Evolutionary conservation across 2,113 vertebrate genomes (phyloP).

Genomic region (Sinocyclocheilus grahami): DNA sequence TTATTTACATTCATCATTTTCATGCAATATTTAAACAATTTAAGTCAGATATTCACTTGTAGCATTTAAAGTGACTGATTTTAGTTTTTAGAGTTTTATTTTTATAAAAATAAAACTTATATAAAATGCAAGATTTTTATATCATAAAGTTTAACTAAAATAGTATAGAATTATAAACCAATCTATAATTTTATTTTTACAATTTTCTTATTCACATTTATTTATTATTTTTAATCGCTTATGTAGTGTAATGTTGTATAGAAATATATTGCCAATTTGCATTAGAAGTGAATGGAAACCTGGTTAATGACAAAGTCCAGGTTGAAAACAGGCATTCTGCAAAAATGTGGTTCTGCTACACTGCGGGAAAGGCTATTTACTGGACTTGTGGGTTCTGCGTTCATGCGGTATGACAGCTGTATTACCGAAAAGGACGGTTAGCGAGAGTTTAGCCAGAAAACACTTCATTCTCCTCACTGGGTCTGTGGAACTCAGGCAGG

Average conservation of each 20-base stretch:
- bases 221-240: no score
- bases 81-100: no score
- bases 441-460: constrained; percentile 21
- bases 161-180: no score
- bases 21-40: background rate
- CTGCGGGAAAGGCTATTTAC: background rate
- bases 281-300: background rate
- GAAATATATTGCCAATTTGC: background rate
- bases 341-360: background rate
- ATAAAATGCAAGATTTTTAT: no score
- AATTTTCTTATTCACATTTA: no score
- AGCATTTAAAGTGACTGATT: no score
- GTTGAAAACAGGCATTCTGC: background rate
- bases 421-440: background rate
- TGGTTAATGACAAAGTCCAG: background rate
- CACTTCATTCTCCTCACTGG: background rate
- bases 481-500: constrained; percentile 60
- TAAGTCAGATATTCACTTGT: no score
- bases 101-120: no score
- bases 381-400: background rate
- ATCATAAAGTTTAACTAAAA: no score
- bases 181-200: no score
- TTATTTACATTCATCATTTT: background rate
- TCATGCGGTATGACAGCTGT: background rate
- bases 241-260: no score